Evolutionary conservation across 1,140 invertebrate genomes (phyloP).

Genomic region (Zaprionus kolodkinae): DNA sequence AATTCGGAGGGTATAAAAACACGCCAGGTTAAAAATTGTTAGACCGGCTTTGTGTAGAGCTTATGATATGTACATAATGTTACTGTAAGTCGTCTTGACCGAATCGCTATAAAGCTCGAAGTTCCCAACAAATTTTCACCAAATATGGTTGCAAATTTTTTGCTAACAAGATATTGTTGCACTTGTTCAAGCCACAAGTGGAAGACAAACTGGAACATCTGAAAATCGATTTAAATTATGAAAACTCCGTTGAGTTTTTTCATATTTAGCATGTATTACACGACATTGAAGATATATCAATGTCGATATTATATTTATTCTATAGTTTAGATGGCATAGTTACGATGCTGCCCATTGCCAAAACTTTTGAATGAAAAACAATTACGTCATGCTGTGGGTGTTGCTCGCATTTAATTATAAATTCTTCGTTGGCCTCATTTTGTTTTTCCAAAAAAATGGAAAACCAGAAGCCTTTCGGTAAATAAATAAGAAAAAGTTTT

Average conservation of each 20-base stretch:
- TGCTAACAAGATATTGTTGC: constrained; percentile 67
- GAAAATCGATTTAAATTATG: constrained; percentile 64
- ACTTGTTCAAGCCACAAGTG: constrained; percentile 49
- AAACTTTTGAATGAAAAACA: constrained; percentile 64
- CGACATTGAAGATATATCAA: constrained; percentile 37
- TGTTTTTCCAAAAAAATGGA: constrained; percentile 37
- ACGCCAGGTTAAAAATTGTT: too few relatives aligned
- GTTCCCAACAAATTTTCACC: constrained; percentile 55
- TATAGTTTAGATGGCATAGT: constrained; percentile 6
- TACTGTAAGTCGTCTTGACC: constrained; percentile 25
- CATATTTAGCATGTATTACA: constrained; percentile 59
- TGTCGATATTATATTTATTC: constrained; percentile 15
- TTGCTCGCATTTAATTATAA: constrained; percentile 58
- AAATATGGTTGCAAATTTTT: constrained; percentile 77
- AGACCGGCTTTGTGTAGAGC: neutral
- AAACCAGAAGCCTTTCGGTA: constrained; percentile 15
- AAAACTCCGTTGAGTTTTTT: constrained; percentile 66
- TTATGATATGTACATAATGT: neutral
- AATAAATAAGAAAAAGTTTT: neutral
- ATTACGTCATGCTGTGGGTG: constrained; percentile 69
- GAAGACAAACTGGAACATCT: constrained; percentile 21
- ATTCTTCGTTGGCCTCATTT: constrained; percentile 28
- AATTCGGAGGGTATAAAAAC: neutral
- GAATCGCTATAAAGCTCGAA: neutral
- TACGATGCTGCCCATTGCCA: constrained; percentile 33